Conservation (phyloP, 2,888 invertebrate genomes). For the Tricholauxania praeusta region DNA sequence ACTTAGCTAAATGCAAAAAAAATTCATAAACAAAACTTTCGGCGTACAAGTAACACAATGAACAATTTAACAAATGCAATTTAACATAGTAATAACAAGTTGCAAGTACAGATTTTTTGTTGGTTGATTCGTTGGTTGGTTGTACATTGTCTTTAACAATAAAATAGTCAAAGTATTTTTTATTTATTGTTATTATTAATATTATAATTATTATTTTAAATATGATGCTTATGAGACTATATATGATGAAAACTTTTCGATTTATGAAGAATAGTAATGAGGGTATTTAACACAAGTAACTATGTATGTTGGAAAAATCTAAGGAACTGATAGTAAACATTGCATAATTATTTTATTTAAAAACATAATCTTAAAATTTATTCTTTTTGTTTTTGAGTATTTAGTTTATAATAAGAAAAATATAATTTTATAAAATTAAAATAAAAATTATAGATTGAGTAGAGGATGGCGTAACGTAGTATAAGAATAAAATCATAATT, state of each 20-base stretch:
- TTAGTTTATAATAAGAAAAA: conserved; percentile 16
- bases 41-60: conserved; percentile 1
- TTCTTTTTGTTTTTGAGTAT: conserved; percentile 11
- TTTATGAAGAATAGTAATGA: conserved; percentile 38
- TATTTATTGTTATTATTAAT: background rate
- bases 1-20: conserved; percentile 17
- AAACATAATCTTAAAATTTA: background rate
- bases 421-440: conserved; percentile 21
- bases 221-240: conserved; percentile 34
- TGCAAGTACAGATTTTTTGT: conserved; percentile 32
- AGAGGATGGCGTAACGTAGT: conserved; percentile 32
- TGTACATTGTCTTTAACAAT: conserved; percentile 24
- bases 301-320: too few species aligned
- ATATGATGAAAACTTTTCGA: conserved; percentile 31
- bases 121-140: conserved; percentile 39
- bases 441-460: conserved; percentile 45
- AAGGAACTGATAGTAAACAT: background rate
- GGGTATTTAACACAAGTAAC: background rate
- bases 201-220: conserved; percentile 14
- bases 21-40: conserved; percentile 12
- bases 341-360: conserved; percentile 4
- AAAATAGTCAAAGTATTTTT: conserved; percentile 5
- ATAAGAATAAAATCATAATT: background rate
- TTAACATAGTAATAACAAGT: conserved; percentile 14
- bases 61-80: conserved; percentile 23